A percentile compares a stretch with the other conserved stretches of the same genome.
phyloP scores from a whole-genome alignment of 92 coral and sea anemone species.

The Epizoanthus ramosus region DNA sequence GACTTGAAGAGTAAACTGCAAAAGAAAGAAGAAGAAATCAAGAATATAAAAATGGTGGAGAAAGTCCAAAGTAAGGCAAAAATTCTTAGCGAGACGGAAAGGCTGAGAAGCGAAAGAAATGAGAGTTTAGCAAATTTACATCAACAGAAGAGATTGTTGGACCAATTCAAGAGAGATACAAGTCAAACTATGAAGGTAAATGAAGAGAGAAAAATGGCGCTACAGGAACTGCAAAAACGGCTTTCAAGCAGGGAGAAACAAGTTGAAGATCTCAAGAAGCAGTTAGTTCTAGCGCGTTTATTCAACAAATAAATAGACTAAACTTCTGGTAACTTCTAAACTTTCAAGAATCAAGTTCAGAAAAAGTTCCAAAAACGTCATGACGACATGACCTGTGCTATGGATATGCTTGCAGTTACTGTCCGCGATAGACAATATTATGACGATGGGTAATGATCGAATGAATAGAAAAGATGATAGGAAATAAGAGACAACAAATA shows the following conservation, averaged over 20 bases:
- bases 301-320: constrained; percentile 29
- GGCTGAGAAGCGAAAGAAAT: constrained; percentile 78
- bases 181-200: constrained; percentile 35
- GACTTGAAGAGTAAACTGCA: constrained; percentile 78
- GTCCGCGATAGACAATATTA: too few relatives aligned
- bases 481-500: too few relatives aligned
- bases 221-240: constrained; percentile 69
- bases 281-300: constrained; percentile 57
- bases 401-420: too few relatives aligned
- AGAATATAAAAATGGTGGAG: constrained; percentile 71
- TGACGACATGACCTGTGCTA: too few relatives aligned
- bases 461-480: too few relatives aligned
- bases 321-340: background rate
- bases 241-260: constrained; percentile 71
- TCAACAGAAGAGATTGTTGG: constrained; percentile 60
- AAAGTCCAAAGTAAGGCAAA: constrained; percentile 80
- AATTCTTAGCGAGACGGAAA: constrained; percentile 86
- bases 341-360: too few relatives aligned
- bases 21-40: constrained; percentile 64
- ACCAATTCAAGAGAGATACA: constrained; percentile 59
- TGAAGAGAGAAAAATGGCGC: constrained; percentile 52
- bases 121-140: constrained; percentile 68
- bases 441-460: too few relatives aligned
- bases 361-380: too few relatives aligned
- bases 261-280: constrained; percentile 68